Evolutionary conservation across 2,113 vertebrate genomes (phyloP).

Genomic region (Lagopus leucura): DNA sequence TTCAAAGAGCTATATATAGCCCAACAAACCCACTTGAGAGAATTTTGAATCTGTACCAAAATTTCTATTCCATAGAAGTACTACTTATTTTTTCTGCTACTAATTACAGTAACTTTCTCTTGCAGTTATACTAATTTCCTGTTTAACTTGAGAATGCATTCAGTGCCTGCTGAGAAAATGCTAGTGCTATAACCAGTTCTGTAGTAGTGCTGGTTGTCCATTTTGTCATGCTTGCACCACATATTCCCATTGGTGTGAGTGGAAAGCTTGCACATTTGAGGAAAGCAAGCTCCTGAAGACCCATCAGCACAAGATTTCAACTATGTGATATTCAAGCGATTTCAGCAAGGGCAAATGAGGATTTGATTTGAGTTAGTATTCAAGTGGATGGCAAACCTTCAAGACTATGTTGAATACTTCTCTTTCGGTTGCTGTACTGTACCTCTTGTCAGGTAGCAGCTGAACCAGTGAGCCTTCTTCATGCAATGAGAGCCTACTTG

Average conservation of each 20-base stretch:
- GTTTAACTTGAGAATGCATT: not conserved
- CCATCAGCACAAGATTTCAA: not conserved
- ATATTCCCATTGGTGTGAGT: not conserved
- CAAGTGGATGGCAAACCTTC: fast-evolving
- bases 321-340: not conserved
- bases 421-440: not conserved
- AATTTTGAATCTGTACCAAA: not conserved
- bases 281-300: not conserved
- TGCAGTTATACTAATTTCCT: not conserved
- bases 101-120: not conserved
- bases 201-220: not conserved
- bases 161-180: not conserved
- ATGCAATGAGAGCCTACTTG: not conserved
- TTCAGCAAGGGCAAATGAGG: not conserved
- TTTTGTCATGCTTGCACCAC: not conserved
- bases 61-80: not conserved
- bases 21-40: not conserved
- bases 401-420: not conserved
- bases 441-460: not conserved
- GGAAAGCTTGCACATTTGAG: not conserved
- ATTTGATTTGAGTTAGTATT: not conserved
- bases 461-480: fast-evolving
- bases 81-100: not conserved
- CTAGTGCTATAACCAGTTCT: not conserved
- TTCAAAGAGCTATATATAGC: not conserved